phyloP scores from a whole-genome alignment of 2,888 invertebrate species.

The Sturmia bella region DNA sequence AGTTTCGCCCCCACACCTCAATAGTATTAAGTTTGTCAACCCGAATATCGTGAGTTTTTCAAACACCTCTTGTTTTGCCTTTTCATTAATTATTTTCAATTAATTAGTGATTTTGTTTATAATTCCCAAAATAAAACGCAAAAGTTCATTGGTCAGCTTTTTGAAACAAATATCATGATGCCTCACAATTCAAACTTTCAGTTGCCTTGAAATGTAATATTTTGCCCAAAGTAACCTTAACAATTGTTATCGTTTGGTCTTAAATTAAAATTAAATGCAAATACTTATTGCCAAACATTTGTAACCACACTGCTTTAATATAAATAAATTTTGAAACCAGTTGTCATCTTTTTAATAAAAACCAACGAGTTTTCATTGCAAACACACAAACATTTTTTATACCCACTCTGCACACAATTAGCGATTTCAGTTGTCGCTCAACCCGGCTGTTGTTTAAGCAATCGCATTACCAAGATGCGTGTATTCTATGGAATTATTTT shows the following conservation, averaged over 20 bases:
- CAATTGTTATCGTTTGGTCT: too few species aligned
- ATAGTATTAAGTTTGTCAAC: too few species aligned
- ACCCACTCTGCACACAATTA: conserved; percentile 1
- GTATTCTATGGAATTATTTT: conserved; percentile 61
- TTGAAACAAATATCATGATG: background rate
- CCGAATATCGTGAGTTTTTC: too few species aligned
- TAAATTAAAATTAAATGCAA: background rate
- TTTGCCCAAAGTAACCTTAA: too few species aligned
- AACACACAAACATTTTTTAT: conserved; percentile 14
- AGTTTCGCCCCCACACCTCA: too few species aligned
- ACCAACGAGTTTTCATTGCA: conserved; percentile 33
- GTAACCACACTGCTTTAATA: background rate
- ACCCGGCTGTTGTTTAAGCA: background rate
- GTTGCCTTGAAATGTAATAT: too few species aligned
- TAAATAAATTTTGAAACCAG: conserved; percentile 27
- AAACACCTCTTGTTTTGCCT: too few species aligned
- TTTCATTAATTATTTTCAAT: background rate
- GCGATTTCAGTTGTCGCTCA: background rate
- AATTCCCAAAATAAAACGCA: background rate
- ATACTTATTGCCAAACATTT: conserved; percentile 1
- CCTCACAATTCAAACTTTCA: background rate
- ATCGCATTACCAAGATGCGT: conserved; percentile 46
- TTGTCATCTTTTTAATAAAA: conserved; percentile 43
- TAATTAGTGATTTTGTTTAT: background rate
- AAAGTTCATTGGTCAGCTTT: background rate